Percentiles rank a stretch among this genome's conserved stretches.
Conservation (phyloP, 2,888 invertebrate genomes). For the Melinaea marsaeus region DNA sequence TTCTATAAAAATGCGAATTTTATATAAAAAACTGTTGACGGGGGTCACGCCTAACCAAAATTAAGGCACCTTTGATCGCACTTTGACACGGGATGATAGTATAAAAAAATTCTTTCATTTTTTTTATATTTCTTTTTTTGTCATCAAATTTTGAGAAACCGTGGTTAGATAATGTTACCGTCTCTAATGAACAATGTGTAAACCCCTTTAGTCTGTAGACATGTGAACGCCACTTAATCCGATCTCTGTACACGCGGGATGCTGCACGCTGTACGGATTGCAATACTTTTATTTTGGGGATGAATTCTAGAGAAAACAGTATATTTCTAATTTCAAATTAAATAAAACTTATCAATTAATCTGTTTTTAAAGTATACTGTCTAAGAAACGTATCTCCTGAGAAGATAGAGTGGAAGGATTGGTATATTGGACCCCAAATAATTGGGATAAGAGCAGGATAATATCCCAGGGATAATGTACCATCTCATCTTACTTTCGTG, state of each 20-base stretch:
- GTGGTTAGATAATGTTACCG: slow-evolving; percentile 67
- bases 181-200: slow-evolving; percentile 46
- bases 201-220: slow-evolving; percentile 60
- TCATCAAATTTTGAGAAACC: slow-evolving; percentile 61
- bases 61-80: slow-evolving; percentile 75
- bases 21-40: slow-evolving; percentile 67
- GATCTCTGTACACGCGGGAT: slow-evolving; percentile 34
- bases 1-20: slow-evolving; percentile 64
- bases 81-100: slow-evolving; percentile 70
- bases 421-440: too few species aligned
- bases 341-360: too few species aligned
- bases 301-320: too few species aligned
- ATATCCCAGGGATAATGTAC: too few species aligned
- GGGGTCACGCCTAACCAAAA: slow-evolving; percentile 74
- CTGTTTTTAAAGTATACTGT: too few species aligned
- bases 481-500: too few species aligned
- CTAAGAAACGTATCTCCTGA: too few species aligned
- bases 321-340: too few species aligned
- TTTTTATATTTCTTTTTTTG: slow-evolving; percentile 60
- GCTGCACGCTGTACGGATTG: too few species aligned
- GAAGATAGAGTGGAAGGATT: too few species aligned
- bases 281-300: too few species aligned
- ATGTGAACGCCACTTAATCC: slow-evolving; percentile 56
- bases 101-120: slow-evolving; percentile 63
- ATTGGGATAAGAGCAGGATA: too few species aligned